These are phyloP conservation scores for Rafetus swinhoei DNA, from an alignment of 2,113 vertebrate species.

Conservation along the genomic window DNA sequence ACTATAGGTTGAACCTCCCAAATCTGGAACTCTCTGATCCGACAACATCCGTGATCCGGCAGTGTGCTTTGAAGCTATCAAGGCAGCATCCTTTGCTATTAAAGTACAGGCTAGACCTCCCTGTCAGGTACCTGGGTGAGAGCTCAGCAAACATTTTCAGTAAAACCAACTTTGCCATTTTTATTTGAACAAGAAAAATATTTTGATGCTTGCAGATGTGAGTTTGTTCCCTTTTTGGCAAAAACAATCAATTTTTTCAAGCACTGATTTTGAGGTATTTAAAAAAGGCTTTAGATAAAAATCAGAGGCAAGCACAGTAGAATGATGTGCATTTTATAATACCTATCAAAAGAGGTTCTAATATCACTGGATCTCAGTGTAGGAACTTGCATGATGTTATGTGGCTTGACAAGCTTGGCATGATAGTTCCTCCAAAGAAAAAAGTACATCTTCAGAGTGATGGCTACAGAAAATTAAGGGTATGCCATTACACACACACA, in stretches of 20 bases:
- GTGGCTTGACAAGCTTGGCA: fast-evolving
- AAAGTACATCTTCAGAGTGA: fast-evolving
- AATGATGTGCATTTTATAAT: background rate
- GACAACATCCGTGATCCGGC: too few species aligned
- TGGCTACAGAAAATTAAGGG: background rate
- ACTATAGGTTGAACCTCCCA: too few species aligned
- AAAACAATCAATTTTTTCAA: background rate
- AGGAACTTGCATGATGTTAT: background rate
- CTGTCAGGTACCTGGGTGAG: background rate
- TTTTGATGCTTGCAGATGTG: background rate
- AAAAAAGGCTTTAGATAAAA: fast-evolving
- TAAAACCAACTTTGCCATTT: background rate
- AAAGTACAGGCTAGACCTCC: too few species aligned
- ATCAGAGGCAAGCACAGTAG: background rate
- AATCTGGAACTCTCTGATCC: too few species aligned
- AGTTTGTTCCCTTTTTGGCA: background rate
- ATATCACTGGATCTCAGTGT: background rate
- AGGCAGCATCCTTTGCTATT: too few species aligned
- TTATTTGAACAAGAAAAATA: background rate
- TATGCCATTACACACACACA: background rate
- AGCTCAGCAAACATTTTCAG: background rate
- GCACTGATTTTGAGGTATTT: background rate
- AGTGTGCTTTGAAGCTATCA: too few species aligned
- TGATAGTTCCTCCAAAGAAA: fast-evolving
- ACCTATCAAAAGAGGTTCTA: background rate